Conservation (phyloP, 2,888 invertebrate genomes). For the Melipona beecheii region DNA sequence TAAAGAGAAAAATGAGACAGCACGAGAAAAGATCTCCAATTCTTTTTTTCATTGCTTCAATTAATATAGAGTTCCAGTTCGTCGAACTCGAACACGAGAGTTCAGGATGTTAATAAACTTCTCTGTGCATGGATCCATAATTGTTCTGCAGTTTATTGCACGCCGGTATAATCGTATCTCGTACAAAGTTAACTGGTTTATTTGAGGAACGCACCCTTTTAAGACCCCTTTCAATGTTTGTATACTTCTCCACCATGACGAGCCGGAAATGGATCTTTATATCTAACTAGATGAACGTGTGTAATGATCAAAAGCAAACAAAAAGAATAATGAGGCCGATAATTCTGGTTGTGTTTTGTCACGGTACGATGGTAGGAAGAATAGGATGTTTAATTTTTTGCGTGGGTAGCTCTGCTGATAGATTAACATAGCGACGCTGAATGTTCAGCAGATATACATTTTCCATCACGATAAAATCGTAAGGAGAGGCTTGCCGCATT, state of each 20-base stretch:
- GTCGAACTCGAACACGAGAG: conserved; percentile 22
- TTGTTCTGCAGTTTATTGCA: conserved; percentile 59
- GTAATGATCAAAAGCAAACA: conserved; percentile 50
- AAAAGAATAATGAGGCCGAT: conserved; percentile 30
- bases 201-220: conserved; percentile 68
- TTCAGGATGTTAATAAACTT: conserved; percentile 43
- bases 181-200: conserved; percentile 69
- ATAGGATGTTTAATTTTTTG: conserved; percentile 14
- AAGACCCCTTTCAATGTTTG: conserved; percentile 62
- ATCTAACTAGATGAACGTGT: conserved; percentile 44
- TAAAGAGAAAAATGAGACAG: not conserved
- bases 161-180: conserved; percentile 39
- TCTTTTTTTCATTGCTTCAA: not conserved
- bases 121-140: conserved; percentile 60
- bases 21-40: conserved; percentile 15
- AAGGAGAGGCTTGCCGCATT: conserved; percentile 52
- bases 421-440: conserved; percentile 24
- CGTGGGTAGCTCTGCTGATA: conserved; percentile 15
- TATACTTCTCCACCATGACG: conserved; percentile 58
- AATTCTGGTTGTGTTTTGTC: conserved; percentile 2
- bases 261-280: conserved; percentile 67
- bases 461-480: conserved; percentile 60
- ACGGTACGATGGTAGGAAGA: not conserved
- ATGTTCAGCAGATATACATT: conserved; percentile 54
- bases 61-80: conserved; percentile 21